Percentiles rank a stretch among this genome's conserved stretches.
These are phyloP conservation scores for Sebastes elongatus DNA, from an alignment of 2,797 vertebrate species.

Conservation along the genomic window DNA sequence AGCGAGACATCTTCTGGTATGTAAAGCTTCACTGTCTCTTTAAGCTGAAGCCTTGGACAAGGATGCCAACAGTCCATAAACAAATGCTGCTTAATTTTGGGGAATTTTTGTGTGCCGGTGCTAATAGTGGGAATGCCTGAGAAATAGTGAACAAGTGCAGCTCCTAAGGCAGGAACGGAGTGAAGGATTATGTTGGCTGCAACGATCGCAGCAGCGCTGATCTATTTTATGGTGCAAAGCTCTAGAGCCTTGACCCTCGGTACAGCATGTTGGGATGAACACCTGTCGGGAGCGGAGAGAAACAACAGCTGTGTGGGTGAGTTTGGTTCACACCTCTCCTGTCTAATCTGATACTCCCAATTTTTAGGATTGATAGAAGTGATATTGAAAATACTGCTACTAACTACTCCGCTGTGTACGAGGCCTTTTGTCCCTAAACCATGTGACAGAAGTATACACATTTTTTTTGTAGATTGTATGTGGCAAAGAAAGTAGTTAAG, in stretches of 20 bases:
- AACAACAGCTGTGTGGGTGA: slow-evolving; percentile 84
- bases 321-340: slow-evolving; percentile 55
- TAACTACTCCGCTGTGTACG: background rate
- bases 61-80: slow-evolving; percentile 62
- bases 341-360: background rate
- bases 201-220: slow-evolving; percentile 69
- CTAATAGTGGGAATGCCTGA: slow-evolving; percentile 72
- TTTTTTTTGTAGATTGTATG: background rate
- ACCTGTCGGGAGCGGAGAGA: slow-evolving; percentile 52
- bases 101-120: slow-evolving; percentile 57
- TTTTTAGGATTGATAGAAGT: background rate
- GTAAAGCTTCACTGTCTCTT: slow-evolving; percentile 27
- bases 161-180: slow-evolving; percentile 38
- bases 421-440: background rate
- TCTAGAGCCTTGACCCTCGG: slow-evolving; percentile 53
- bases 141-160: slow-evolving; percentile 60
- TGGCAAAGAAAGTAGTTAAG: background rate
- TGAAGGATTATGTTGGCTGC: slow-evolving; percentile 84
- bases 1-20: slow-evolving; percentile 20
- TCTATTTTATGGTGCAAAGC: slow-evolving; percentile 76
- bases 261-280: slow-evolving; percentile 80
- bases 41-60: slow-evolving; percentile 35
- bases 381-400: background rate
- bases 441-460: background rate
- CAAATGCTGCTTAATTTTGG: slow-evolving; percentile 54